Evolutionary conservation across 2,888 invertebrate genomes (phyloP), one percentile per base, ranked within the genome.

Genomic region (Flexamia atlantica): DNA sequence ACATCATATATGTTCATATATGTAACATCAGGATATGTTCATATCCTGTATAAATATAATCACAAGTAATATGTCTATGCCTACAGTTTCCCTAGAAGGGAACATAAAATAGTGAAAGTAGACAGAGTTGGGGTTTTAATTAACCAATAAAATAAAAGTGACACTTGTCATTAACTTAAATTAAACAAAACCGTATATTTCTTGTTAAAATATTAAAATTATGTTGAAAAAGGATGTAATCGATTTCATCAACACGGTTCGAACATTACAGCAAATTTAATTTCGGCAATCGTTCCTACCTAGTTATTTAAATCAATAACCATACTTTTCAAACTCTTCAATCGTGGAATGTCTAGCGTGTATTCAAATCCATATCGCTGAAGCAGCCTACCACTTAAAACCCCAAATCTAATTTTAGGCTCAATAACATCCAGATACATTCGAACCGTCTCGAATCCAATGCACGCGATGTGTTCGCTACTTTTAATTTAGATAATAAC

Each of bases 401-500:
- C 5, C 5, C 25, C 64, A 17, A 64, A 14, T 64, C 64, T 64
- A 46, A 46, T 46, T 57, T 25, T 57, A 57, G 5, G 5, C 57
- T 12, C 25, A 7, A 57, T 53, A 30, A 28, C 64, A 28, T 4
- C 17, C 28, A 64, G 17, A 28, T 30, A 28, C 70, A 40, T 40
- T 12, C 12, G n/a, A 3, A 20, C n/a, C 36, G 12, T 70, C 20
- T 23, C 23, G 17, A 17, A 70, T 23, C 30, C 32, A 1, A 40
- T 4, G 70, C 70, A 40, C 40, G 20, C 40, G 9, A 23, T 20
- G 70, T 40, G 70, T 32, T 32, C 23, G 40, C 64, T 64, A 64
- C 70, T 36, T 70, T 70, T 70, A 70, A 70, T 70, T 70, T n/a
- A 20, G 32, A 70, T 70, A 70, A 70, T 70, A 70, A 70, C 70